phyloP scores from a whole-genome alignment of 1,140 invertebrate species.

The Drosophila littoralis region DNA sequence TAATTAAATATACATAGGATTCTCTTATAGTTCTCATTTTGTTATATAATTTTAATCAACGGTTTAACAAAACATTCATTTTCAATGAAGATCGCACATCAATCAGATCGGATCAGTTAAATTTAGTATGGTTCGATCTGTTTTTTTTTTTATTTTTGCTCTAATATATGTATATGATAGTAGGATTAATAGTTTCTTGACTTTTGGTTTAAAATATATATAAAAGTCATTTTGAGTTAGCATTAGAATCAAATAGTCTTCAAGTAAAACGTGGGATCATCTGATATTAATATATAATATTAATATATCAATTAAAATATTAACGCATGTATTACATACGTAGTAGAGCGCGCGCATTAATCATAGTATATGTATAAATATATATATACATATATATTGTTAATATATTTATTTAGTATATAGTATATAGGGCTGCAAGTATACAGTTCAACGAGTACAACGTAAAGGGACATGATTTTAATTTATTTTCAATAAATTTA shows the following conservation, averaged over 20 bases:
- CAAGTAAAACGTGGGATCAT: constrained; percentile 61
- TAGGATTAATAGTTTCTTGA: constrained; percentile 43
- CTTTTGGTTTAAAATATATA: constrained; percentile 33
- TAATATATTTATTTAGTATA: constrained; percentile 35
- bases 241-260: constrained; percentile 59
- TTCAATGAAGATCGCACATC: constrained; percentile 11
- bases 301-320: constrained; percentile 65
- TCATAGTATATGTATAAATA: constrained; percentile 59
- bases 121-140: constrained; percentile 12
- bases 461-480: constrained; percentile 49
- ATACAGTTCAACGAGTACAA: constrained; percentile 41
- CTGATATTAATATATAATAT: constrained; percentile 82
- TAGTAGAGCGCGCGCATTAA: constrained; percentile 52
- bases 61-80: constrained; percentile 37
- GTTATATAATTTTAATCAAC: constrained; percentile 1
- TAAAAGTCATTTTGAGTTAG: constrained; percentile 29
- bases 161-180: background rate
- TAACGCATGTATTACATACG: constrained; percentile 58
- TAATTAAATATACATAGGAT: constrained; percentile 31
- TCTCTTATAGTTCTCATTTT: constrained; percentile 10
- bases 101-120: constrained; percentile 15
- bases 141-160: background rate
- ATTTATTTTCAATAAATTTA: constrained; percentile 59
- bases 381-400: constrained; percentile 32
- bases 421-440: constrained; percentile 23